Evolutionary conservation across 2,888 invertebrate genomes (phyloP).

Genomic region (Himalopsyche tibetana): DNA sequence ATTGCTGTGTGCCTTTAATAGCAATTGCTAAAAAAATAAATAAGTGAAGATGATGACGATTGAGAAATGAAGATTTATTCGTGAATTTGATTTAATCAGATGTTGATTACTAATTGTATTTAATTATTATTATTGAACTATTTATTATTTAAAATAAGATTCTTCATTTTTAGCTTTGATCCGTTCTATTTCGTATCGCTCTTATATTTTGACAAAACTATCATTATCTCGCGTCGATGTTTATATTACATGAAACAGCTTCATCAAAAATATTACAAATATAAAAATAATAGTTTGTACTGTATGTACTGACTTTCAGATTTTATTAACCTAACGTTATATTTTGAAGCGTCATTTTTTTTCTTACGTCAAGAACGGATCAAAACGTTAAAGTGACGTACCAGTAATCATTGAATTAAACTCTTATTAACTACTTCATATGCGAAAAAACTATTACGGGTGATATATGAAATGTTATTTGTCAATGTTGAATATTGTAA

Average conservation of each 20-base stretch:
- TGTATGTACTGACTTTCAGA: background rate
- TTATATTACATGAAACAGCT: no score
- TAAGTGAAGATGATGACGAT: constrained; percentile 69
- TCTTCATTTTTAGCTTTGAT: constrained; percentile 4
- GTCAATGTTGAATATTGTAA: constrained; percentile 66
- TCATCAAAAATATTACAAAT: no score
- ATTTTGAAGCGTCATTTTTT: background rate
- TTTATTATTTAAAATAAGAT: constrained; percentile 39
- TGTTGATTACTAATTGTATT: constrained; percentile 48
- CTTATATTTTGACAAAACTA: background rate
- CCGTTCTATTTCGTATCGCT: background rate
- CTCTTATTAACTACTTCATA: constrained; percentile 65
- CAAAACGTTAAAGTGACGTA: background rate
- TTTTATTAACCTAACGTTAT: background rate
- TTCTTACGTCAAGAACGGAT: background rate
- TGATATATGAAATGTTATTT: constrained; percentile 77
- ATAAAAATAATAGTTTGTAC: background rate
- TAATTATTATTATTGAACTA: constrained; percentile 48
- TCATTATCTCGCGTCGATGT: background rate
- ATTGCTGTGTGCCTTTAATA: constrained; percentile 88
- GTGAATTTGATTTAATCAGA: constrained; percentile 58
- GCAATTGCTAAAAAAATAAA: constrained; percentile 82
- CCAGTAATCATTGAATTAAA: constrained; percentile 47
- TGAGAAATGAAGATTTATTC: constrained; percentile 60
- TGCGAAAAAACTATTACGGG: constrained; percentile 71